Evolutionary conservation across 2,797 vertebrate species (phyloP).

Genomic region (Sebastes umbrosus): DNA sequence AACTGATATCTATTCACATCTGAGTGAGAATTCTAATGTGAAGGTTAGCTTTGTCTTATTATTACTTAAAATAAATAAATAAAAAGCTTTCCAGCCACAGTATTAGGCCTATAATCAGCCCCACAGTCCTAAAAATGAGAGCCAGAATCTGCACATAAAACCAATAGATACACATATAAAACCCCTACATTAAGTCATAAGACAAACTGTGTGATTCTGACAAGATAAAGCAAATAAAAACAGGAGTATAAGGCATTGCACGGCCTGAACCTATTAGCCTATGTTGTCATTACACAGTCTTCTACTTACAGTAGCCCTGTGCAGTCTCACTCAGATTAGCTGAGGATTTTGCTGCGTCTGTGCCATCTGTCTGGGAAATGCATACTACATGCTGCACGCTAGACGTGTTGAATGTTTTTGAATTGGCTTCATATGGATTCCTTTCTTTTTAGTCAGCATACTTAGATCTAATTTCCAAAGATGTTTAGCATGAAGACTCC

Average conservation of each 20-base stretch:
- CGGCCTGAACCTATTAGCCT: constrained; percentile 3
- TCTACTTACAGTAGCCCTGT: constrained; percentile 42
- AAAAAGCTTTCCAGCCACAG: not conserved
- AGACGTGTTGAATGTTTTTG: constrained; percentile 6
- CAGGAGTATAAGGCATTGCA: not conserved
- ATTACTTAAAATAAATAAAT: not conserved
- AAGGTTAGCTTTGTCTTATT: not conserved
- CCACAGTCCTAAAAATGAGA: not conserved
- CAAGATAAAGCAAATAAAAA: not conserved
- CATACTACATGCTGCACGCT: constrained; percentile 1
- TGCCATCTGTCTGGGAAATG: constrained; percentile 72
- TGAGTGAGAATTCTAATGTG: too few relatives aligned
- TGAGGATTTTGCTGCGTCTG: constrained; percentile 68
- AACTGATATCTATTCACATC: not conserved
- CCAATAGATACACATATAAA: not conserved
- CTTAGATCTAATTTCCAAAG: not conserved
- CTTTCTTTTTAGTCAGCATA: not conserved
- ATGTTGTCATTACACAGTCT: constrained; percentile 38
- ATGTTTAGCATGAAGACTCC: constrained; percentile 1
- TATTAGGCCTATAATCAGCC: not conserved
- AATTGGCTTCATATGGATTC: not conserved
- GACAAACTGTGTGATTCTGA: not conserved
- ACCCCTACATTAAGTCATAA: not conserved
- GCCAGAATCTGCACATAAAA: not conserved
- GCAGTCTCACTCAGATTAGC: constrained; percentile 67